These are phyloP conservation scores for Coccyzus lansbergi DNA, from an alignment of 2,797 vertebrate genomes.

Conservation along the genomic window DNA sequence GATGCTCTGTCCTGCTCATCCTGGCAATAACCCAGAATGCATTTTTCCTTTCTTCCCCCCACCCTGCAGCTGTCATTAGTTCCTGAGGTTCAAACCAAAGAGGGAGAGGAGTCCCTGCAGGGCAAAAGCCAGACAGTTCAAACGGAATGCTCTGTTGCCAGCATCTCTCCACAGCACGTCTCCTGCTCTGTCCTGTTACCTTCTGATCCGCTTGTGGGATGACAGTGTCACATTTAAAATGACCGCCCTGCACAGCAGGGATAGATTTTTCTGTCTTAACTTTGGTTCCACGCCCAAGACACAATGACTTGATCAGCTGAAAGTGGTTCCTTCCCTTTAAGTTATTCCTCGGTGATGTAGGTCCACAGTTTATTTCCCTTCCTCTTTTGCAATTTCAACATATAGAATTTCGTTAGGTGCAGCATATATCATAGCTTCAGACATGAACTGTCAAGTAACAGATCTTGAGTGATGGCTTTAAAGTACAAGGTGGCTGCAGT, in stretches of 20 bases:
- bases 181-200: constrained; percentile 68
- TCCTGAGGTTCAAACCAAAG: constrained; percentile 83
- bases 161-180: constrained; percentile 65
- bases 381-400: constrained; percentile 66
- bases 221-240: constrained; percentile 76
- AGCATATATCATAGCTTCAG: constrained; percentile 83
- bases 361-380: constrained; percentile 67
- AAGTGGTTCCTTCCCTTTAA: constrained; percentile 65
- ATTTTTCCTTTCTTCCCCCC: neutral
- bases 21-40: neutral
- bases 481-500: constrained; percentile 77
- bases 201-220: constrained; percentile 68
- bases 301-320: constrained; percentile 74
- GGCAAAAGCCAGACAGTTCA: constrained; percentile 74
- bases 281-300: constrained; percentile 89
- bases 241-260: constrained; percentile 96
- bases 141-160: constrained; percentile 70
- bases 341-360: constrained; percentile 64
- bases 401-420: constrained; percentile 78
- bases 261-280: constrained; percentile 86
- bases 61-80: constrained; percentile 72
- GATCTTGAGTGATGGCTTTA: constrained; percentile 81
- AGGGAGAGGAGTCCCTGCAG: constrained; percentile 72
- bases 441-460: constrained; percentile 81
- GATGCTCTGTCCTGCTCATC: neutral